Conservation (phyloP, 2,888 invertebrate species). For the Scaptomyza parva region DNA sequence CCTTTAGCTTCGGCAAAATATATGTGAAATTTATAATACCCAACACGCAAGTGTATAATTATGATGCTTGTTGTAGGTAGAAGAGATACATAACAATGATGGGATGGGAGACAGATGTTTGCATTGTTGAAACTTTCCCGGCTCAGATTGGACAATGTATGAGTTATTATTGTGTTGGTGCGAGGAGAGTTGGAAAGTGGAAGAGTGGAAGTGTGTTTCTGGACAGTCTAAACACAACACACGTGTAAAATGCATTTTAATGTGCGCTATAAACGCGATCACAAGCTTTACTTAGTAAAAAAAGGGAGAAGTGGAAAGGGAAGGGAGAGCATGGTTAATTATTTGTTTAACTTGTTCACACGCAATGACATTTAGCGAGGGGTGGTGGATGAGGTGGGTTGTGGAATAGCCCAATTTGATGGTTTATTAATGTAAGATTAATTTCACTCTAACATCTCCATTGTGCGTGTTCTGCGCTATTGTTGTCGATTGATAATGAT, state of each 20-base stretch:
- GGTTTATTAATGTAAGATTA: conserved; percentile 77
- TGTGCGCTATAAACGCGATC: conserved; percentile 73
- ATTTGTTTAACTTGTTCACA: conserved; percentile 76
- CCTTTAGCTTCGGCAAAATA: background rate
- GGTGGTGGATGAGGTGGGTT: conserved; percentile 7
- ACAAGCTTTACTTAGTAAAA: background rate
- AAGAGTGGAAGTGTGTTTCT: background rate
- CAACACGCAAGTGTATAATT: conserved; percentile 41
- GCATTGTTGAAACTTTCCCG: conserved; percentile 83
- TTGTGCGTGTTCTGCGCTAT: conserved; percentile 45
- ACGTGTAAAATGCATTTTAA: conserved; percentile 78
- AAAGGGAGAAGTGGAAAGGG: background rate
- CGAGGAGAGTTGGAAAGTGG: background rate
- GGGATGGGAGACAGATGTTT: conserved; percentile 75
- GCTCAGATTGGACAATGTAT: conserved; percentile 73
- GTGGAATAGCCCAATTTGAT: conserved; percentile 51
- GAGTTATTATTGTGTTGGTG: background rate
- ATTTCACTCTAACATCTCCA: conserved; percentile 76
- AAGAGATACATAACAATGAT: conserved; percentile 33
- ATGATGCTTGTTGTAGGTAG: conserved; percentile 47
- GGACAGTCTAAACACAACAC: conserved; percentile 22
- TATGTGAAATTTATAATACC: background rate
- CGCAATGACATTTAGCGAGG: conserved; percentile 50
- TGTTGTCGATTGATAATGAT: conserved; percentile 19
- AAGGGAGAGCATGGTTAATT: conserved; percentile 67